Base-by-base conservation (phyloP, 30 jellyfish, hydroid and myxozoan species). In the Hydra vulgaris region DNA sequence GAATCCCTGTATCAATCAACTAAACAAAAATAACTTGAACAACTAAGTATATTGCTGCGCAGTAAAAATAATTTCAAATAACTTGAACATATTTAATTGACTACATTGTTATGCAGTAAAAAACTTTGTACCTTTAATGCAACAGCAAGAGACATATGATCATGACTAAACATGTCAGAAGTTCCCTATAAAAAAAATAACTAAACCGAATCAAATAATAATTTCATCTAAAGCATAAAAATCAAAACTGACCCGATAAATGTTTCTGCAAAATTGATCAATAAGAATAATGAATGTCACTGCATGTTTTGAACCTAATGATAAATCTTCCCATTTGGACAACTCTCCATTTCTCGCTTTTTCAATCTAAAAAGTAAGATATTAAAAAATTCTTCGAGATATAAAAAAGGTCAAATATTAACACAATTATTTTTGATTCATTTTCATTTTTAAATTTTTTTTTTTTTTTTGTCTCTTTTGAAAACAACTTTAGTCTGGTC, bases 211-310 rank as follows among this genome's bases (percentile, higher is more conserved):
- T 8, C 27, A 3, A 3, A 3, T 40, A 40, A 40, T 40, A 40
- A 40, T 40, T 40, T 40, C 61, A 40, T 40, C 12, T 3, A 40
- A 40, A 40, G 12, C 5, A 40, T 40, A 3, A 40, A 40, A 40
- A 40, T 24, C 0, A 23, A 72, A 23, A 82, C 96, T 54, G 77
- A 92, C 98, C 92, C 95, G 66, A 74, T 70, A 87, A 40, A 82
- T 78, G 79, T 80, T 92, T 83, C 98, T 83, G 80, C 98, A 92
- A 74, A 92, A 92, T 69, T 92, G 98, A 77, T 92, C 98, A 66
- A 92, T 85, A 25, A 92, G 87, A 17, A 87, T 21, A 22, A 92
- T 80, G 56, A 88, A 89, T 8, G 98, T 96, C 77, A 92, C 66
- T 23, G 94, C 95, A 56, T 85, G 74, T 53, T 80, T 73, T 26